Evolutionary conservation across 2,113 vertebrate species (phyloP).

Genomic region (Euleptes europaea): DNA sequence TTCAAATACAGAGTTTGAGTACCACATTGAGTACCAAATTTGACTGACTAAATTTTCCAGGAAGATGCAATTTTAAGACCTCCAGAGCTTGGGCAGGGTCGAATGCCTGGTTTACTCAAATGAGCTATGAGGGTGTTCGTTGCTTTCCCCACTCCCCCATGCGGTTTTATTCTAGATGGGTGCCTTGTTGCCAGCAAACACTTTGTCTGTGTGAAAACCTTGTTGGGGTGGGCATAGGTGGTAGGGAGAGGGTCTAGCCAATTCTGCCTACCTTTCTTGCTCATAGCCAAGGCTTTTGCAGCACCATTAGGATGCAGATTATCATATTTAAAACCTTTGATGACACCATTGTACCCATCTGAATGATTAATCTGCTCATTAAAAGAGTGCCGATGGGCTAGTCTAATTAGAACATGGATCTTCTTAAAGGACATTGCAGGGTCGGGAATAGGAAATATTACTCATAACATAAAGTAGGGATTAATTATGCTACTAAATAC

Average conservation of each 20-base stretch:
- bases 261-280: slow-evolving; percentile 78
- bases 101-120: slow-evolving; percentile 45
- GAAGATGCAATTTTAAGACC: slow-evolving; percentile 42
- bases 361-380: slow-evolving; percentile 91
- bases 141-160: slow-evolving; percentile 18
- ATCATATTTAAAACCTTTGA: slow-evolving; percentile 89
- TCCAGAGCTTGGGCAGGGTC: slow-evolving; percentile 16
- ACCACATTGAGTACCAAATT: slow-evolving; percentile 40
- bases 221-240: slow-evolving; percentile 11
- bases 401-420: slow-evolving; percentile 91
- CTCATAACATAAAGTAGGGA: slow-evolving; percentile 87
- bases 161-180: slow-evolving; percentile 53
- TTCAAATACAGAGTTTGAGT: not conserved
- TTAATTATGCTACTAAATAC: slow-evolving; percentile 89
- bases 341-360: slow-evolving; percentile 87
- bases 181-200: slow-evolving; percentile 51
- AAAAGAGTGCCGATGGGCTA: slow-evolving; percentile 88
- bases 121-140: slow-evolving; percentile 50
- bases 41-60: slow-evolving; percentile 43
- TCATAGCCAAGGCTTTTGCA: slow-evolving; percentile 79
- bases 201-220: slow-evolving; percentile 53
- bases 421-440: slow-evolving; percentile 88
- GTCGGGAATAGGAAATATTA: slow-evolving; percentile 87
- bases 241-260: slow-evolving; percentile 69
- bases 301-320: slow-evolving; percentile 84